These are phyloP conservation scores for Polyploca ridens DNA, from an alignment of 2,888 invertebrate genomes.

Conservation along the genomic window DNA sequence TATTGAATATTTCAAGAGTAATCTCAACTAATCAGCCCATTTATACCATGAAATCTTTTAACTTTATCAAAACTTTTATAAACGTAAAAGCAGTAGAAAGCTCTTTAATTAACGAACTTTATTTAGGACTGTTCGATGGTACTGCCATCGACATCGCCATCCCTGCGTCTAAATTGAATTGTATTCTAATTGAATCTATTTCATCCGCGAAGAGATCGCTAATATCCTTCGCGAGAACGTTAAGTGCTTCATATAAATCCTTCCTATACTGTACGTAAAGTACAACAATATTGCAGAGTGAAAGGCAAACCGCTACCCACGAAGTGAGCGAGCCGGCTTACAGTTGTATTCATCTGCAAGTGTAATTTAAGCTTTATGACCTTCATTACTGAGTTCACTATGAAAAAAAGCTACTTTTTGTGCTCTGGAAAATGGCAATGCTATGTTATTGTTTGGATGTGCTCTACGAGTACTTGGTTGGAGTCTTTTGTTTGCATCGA, in stretches of 20 bases:
- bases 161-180: conserved; percentile 5
- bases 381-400: conserved; percentile 39
- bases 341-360: conserved; percentile 32
- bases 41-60: neutral
- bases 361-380: conserved; percentile 47
- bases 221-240: conserved; percentile 12
- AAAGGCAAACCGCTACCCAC: conserved; percentile 75
- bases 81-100: neutral
- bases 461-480: conserved; percentile 28
- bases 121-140: conserved; percentile 3
- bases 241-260: conserved; percentile 12
- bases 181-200: conserved; percentile 4
- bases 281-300: conserved; percentile 62
- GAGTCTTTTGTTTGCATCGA: conserved; percentile 32
- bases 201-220: conserved; percentile 9
- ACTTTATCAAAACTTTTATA: neutral
- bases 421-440: conserved; percentile 43
- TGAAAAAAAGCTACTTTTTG: conserved; percentile 23
- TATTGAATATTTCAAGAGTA: neutral
- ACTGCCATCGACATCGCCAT: conserved; percentile 3
- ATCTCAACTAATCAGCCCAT: neutral
- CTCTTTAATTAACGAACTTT: neutral
- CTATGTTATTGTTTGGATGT: conserved; percentile 39
- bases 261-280: conserved; percentile 14
- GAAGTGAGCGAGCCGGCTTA: conserved; percentile 44